Percentiles rank a stretch among this genome's conserved stretches.
These are phyloP conservation scores for Notothenia coriiceps DNA, from an alignment of 2,113 vertebrate species.

Conservation along the genomic window DNA sequence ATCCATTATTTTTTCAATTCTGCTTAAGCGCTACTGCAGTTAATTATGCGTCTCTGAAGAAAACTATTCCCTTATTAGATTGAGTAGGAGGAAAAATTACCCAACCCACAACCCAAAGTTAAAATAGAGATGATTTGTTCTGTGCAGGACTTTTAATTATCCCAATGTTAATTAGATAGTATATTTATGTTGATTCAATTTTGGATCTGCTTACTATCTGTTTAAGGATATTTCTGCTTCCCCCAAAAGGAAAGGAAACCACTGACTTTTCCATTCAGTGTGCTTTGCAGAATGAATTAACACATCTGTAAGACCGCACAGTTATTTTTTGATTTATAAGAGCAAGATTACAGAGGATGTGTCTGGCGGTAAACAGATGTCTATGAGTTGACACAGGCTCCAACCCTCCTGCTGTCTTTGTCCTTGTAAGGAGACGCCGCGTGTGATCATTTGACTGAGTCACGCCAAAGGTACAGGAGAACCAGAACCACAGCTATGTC, in stretches of 20 bases:
- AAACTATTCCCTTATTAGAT: not conserved
- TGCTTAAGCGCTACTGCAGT: not conserved
- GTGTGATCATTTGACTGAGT: constrained; percentile 67
- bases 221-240: not conserved
- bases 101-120: not conserved
- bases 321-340: constrained; percentile 39
- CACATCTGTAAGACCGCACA: constrained; percentile 15
- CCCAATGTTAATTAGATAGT: not conserved
- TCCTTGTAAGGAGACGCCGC: constrained; percentile 84
- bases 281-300: not conserved
- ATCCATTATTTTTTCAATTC: not conserved
- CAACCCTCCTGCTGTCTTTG: constrained; percentile 64
- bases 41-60: not conserved
- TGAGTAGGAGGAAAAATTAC: not conserved
- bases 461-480: constrained; percentile 57
- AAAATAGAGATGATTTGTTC: constrained; percentile 3
- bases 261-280: constrained; percentile 4
- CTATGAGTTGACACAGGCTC: constrained; percentile 62
- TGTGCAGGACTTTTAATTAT: constrained; percentile 2
- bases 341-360: not conserved
- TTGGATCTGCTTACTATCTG: not conserved
- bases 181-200: constrained; percentile 1
- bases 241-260: constrained; percentile 5
- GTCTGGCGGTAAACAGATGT: constrained; percentile 52
- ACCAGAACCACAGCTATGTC: constrained; percentile 36